These are phyloP conservation scores for Peromyscus maniculatus DNA, from an alignment of 2,113 vertebrate species.

Conservation along the genomic window DNA sequence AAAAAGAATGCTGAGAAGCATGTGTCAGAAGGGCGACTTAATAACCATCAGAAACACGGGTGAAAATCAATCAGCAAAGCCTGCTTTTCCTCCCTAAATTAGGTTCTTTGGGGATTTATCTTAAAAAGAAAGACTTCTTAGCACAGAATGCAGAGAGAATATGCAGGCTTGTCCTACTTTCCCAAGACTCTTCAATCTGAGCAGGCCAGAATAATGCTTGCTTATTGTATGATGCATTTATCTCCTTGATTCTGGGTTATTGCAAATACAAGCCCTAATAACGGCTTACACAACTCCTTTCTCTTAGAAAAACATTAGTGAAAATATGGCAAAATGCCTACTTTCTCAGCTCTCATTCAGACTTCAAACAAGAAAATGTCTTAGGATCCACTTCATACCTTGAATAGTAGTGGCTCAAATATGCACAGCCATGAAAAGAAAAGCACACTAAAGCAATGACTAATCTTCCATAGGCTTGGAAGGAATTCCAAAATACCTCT, in stretches of 20 bases:
- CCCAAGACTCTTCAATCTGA: slow-evolving; percentile 28
- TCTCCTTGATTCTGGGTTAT: slow-evolving; percentile 54
- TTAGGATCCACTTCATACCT: background rate
- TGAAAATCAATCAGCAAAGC: slow-evolving; percentile 68
- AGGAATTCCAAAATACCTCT: background rate
- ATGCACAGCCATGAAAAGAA: background rate
- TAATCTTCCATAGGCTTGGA: background rate
- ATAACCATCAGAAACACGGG: slow-evolving; percentile 62
- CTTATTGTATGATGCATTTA: slow-evolving; percentile 60
- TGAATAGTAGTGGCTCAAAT: background rate
- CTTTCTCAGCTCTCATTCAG: background rate
- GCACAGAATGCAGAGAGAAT: slow-evolving; percentile 4
- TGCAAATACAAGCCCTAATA: slow-evolving; percentile 65
- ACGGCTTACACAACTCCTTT: slow-evolving; percentile 49
- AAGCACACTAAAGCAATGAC: background rate
- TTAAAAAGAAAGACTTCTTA: slow-evolving; percentile 31
- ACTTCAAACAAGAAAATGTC: background rate
- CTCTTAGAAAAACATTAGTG: slow-evolving; percentile 8
- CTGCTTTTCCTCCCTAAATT: slow-evolving; percentile 62
- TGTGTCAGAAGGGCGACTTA: background rate
- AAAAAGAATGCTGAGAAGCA: slow-evolving; percentile 12
- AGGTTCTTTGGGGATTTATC: slow-evolving; percentile 64
- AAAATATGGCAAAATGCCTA: slow-evolving; percentile 43
- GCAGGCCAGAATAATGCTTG: slow-evolving; percentile 54
- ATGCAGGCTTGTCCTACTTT: slow-evolving; percentile 70